A percentile compares a stretch with the other conserved stretches of the same genome.
phyloP scores from a whole-genome alignment of 2,888 invertebrate genomes.

The Acronicta aceris region DNA sequence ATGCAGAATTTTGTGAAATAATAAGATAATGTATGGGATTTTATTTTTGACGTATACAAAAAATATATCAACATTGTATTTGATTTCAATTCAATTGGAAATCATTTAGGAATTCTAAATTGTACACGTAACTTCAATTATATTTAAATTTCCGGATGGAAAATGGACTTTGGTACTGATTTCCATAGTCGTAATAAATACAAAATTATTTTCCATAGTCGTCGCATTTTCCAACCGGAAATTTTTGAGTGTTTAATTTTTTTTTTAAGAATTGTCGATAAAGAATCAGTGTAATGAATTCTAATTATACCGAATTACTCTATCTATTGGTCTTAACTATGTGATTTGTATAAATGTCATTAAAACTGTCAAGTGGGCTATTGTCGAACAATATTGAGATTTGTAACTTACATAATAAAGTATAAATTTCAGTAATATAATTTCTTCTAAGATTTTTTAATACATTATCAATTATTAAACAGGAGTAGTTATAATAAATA shows the following conservation, averaged over 20 bases:
- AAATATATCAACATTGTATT: conserved; percentile 19
- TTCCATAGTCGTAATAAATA: conserved; percentile 53
- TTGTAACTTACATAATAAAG: background rate
- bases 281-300: conserved; percentile 41
- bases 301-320: conserved; percentile 61
- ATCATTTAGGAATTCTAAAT: conserved; percentile 35
- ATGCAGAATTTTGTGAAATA: conserved; percentile 25
- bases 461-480: no score
- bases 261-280: conserved; percentile 23
- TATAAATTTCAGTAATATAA: background rate
- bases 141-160: conserved; percentile 39
- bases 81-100: conserved; percentile 16
- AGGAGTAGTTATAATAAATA: no score
- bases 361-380: conserved; percentile 45
- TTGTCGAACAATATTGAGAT: conserved; percentile 35
- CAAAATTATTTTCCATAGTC: conserved; percentile 31
- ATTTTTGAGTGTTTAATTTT: conserved; percentile 9
- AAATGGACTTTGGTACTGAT: conserved; percentile 48
- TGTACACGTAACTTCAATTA: conserved; percentile 31
- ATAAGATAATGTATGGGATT: conserved; percentile 29
- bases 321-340: conserved; percentile 54
- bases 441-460: no score
- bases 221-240: conserved; percentile 42
- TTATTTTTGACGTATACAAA: conserved; percentile 49
- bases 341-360: conserved; percentile 60